Conservation (phyloP, 2,113 vertebrate species). For the Mesoclemmys tuberculata region DNA sequence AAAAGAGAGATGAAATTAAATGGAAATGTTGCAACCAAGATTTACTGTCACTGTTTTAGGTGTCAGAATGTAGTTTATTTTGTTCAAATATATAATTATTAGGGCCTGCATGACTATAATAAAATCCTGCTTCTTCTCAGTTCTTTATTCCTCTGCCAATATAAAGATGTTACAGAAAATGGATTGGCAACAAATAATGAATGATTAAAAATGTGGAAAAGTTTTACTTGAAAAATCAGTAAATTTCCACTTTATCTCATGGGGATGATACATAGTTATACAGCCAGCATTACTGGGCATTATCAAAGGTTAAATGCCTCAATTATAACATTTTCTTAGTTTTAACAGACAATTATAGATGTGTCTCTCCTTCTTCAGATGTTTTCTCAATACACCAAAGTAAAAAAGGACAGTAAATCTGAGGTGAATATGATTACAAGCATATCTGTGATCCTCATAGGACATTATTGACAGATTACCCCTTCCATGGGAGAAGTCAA, state of each 20-base stretch:
- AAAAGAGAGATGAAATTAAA: background rate
- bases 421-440: background rate
- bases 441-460: background rate
- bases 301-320: background rate
- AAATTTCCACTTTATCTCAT: background rate
- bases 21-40: background rate
- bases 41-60: background rate
- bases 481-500: background rate
- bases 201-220: background rate
- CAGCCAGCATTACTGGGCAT: background rate
- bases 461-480: background rate
- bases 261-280: background rate
- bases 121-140: background rate
- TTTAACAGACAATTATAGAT: background rate
- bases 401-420: background rate
- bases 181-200: background rate
- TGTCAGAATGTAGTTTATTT: background rate
- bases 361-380: background rate
- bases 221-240: background rate
- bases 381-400: background rate
- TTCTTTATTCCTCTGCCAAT: background rate
- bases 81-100: background rate
- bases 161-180: background rate
- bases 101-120: background rate
- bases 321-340: background rate